Conservation (phyloP, 2,888 invertebrate genomes). For the Philhelius pedissequus region DNA sequence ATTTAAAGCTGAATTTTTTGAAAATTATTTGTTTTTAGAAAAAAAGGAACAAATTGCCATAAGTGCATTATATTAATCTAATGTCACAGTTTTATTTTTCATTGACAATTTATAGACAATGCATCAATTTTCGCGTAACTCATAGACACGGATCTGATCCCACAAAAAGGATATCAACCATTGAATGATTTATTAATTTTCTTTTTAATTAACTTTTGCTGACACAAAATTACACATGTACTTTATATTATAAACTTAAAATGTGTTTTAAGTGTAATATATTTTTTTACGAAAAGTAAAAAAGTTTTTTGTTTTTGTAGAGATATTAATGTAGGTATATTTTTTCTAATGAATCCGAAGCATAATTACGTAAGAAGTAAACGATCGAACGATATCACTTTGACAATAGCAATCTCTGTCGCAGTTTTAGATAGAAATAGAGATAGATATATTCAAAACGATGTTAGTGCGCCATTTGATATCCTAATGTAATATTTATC, state of each 20-base stretch:
- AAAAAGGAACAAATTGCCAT: not conserved
- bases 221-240: not conserved
- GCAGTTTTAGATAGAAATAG: no score
- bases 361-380: no score
- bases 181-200: not conserved
- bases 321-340: no score
- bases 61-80: not conserved
- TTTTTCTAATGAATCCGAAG: no score
- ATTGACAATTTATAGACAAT: not conserved
- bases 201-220: not conserved
- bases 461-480: no score
- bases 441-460: no score
- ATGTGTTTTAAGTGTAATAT: slow-evolving; percentile 45
- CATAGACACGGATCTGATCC: not conserved
- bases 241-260: not conserved
- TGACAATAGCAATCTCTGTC: no score
- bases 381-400: no score
- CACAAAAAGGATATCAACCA: not conserved
- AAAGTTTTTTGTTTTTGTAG: not conserved
- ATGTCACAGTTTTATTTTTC: not conserved
- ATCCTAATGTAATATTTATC: no score
- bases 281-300: slow-evolving; percentile 54
- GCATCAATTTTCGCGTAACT: not conserved
- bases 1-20: not conserved
- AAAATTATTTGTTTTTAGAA: not conserved